Conservation (phyloP, 2,113 vertebrate genomes). For the Limanda limanda region DNA sequence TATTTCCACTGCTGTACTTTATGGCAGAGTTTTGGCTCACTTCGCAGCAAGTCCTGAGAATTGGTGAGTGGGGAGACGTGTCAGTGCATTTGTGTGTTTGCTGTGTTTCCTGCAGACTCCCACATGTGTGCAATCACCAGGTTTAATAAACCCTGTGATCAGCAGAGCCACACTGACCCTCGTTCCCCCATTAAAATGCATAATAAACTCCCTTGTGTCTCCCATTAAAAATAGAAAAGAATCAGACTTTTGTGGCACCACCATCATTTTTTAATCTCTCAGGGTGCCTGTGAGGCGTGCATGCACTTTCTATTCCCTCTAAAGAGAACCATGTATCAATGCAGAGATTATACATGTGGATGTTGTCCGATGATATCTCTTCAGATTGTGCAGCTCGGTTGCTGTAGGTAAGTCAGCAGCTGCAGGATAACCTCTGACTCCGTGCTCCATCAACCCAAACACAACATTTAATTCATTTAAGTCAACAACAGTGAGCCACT, state of each 20-base stretch:
- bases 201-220: background rate
- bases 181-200: conserved; percentile 4
- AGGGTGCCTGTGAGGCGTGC: background rate
- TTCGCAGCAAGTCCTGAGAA: conserved; percentile 91
- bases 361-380: conserved; percentile 7
- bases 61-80: conserved; percentile 86
- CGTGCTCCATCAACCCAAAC: background rate
- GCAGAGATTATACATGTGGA: conserved; percentile 9
- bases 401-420: background rate
- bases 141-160: background rate
- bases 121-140: background rate
- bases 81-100: background rate
- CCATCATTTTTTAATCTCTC: conserved; percentile 6
- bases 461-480: background rate
- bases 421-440: conserved; percentile 13
- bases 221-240: background rate
- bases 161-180: background rate
- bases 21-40: conserved; percentile 84
- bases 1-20: conserved; percentile 85
- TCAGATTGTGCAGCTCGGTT: background rate
- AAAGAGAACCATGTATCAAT: background rate
- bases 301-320: background rate
- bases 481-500: background rate
- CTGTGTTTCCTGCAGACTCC: background rate
- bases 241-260: background rate